These are phyloP conservation scores for Hycleus phaleratus DNA, from an alignment of 1,140 invertebrate genomes.

Conservation along the genomic window DNA sequence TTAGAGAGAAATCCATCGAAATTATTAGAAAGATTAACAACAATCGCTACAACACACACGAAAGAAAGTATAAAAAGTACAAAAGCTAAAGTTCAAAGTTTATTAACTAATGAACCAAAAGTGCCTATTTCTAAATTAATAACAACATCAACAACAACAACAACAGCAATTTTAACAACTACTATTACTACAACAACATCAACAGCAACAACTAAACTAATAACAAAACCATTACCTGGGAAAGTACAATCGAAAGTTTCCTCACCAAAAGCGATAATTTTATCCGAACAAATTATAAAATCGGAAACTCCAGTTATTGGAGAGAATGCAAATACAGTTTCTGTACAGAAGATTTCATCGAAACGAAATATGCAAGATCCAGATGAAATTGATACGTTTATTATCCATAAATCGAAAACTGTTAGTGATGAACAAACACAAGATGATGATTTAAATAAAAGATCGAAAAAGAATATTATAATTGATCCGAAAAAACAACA, in stretches of 20 bases:
- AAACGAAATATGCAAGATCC: slow-evolving; percentile 34
- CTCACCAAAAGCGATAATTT: slow-evolving; percentile 33
- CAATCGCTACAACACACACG: slow-evolving; percentile 13
- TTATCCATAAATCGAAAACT: slow-evolving; percentile 36
- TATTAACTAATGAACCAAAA: background rate
- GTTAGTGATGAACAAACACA: slow-evolving; percentile 17
- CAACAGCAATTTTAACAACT: no score
- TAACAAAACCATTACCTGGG: background rate
- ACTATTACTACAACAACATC: no score
- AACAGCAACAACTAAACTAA: no score
- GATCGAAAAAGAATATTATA: background rate
- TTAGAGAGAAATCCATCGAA: slow-evolving; percentile 16
- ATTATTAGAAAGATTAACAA: slow-evolving; percentile 25
- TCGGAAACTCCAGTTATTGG: slow-evolving; percentile 10
- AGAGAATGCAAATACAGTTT: slow-evolving; percentile 10
- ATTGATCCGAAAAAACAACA: slow-evolving; percentile 10
- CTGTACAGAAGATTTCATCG: slow-evolving; percentile 24
- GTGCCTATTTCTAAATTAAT: background rate
- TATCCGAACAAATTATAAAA: slow-evolving; percentile 39
- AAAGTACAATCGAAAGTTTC: background rate
- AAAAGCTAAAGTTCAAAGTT: slow-evolving; percentile 3
- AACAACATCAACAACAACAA: no score
- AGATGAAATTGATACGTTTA: slow-evolving; percentile 37
- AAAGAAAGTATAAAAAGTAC: slow-evolving; percentile 9
- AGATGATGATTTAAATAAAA: background rate